phyloP scores from a whole-genome alignment of 2,113 vertebrate genomes.

The Marcusenius ussheri region DNA sequence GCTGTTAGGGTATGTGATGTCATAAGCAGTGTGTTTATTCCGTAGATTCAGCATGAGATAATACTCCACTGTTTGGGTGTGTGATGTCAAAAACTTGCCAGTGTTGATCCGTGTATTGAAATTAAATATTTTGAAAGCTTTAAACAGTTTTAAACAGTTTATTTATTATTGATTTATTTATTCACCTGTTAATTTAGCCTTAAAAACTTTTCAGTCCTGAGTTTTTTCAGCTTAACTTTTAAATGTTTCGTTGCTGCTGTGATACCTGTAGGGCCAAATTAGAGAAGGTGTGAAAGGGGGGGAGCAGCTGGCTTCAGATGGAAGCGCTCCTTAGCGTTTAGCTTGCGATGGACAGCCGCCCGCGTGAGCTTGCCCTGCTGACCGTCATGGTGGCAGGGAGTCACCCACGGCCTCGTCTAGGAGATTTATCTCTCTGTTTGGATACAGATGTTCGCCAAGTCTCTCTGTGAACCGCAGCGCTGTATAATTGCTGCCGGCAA shows the following conservation, averaged over 20 bases:
- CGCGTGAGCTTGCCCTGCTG: conserved; percentile 32
- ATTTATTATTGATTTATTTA: neutral
- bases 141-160: neutral
- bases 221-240: neutral
- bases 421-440: conserved; percentile 49
- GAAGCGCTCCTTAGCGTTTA: neutral
- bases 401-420: conserved; percentile 36
- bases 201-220: neutral
- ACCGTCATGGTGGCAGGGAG: neutral
- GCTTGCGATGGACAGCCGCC: neutral
- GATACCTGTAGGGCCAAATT: neutral
- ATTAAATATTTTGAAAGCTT: neutral
- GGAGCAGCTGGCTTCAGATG: neutral
- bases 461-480: conserved; percentile 47
- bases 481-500: conserved; percentile 43
- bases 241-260: neutral
- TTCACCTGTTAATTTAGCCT: neutral
- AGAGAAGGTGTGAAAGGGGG: neutral
- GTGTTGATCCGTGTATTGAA: neutral
- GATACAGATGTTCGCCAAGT: conserved; percentile 52
- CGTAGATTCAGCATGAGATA: neutral
- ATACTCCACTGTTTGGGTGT: neutral
- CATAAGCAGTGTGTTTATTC: neutral
- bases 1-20: neutral
- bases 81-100: neutral